Base-by-base conservation (phyloP, 1,140 invertebrate genomes). In the Pseudomyrmex pallidus region DNA sequence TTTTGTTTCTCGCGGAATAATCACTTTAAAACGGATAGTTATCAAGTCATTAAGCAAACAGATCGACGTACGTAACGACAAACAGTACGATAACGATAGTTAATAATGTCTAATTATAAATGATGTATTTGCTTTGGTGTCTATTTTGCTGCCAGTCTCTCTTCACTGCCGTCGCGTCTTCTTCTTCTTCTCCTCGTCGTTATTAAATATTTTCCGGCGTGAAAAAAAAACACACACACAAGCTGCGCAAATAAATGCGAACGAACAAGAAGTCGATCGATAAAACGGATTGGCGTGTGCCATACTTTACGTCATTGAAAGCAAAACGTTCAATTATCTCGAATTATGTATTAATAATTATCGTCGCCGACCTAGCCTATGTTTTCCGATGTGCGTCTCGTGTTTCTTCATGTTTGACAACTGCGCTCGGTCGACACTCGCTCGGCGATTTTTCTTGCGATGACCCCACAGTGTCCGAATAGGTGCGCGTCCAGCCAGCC, bases 391-490 rank as follows among this genome's bases (percentile, higher is more conserved):
- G 48, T n/a, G 50, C 63, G 63, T 80, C 44, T 80, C 76, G 22
- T 61, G 61, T 80, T 80, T 80, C 66, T 17, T 15, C 7, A 12
- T 80, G 76, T 80, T 80, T 80, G 76, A 72, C 76, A 80, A 80
- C 76, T 61, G 66, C 20, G 66, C 20, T 35, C 66, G 76, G 76
- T 72, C 76, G 50, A 78, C 64, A 70, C 64, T 74, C n/a, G 12
- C n/a, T 25, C 25, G 3, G 78, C 70, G 68, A 74, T 74, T 1
- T 82, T 22, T 22, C 64, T 50, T 44, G 46, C 72, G 87, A 87
- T 83, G 62, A 88, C 86, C 87, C 87, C 54, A 48, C 78, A 17
- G 54, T 67, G 78, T 70, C 66, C 67, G 20, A 44, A 83, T 35
- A 7, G 35, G 5, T 35, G 35, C 35, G n/a, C 70, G 66, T 78